These are phyloP conservation scores for Poliocrania exsul DNA, from an alignment of 2,797 vertebrate species.

Conservation along the genomic window DNA sequence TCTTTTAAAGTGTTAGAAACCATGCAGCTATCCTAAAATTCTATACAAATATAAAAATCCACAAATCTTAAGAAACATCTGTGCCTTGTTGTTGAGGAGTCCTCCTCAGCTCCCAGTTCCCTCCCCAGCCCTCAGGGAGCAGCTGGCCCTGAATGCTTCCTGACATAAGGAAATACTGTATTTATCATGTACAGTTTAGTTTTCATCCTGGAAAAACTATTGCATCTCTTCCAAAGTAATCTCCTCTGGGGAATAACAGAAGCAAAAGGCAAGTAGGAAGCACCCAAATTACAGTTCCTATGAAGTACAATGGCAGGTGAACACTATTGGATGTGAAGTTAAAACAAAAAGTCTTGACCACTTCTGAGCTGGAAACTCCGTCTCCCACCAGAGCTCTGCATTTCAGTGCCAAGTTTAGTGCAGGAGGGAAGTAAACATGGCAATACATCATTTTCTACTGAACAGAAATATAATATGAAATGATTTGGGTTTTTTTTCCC, in stretches of 20 bases:
- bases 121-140: too few species aligned
- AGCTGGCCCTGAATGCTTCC: not conserved
- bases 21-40: too few species aligned
- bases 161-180: rapidly evolving
- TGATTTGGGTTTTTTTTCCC: not conserved
- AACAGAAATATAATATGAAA: not conserved
- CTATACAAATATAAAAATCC: too few species aligned
- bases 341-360: not conserved
- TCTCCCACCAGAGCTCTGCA: not conserved
- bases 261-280: not conserved
- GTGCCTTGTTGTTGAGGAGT: too few species aligned
- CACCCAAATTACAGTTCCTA: not conserved
- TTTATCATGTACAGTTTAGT: not conserved
- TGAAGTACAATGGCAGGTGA: not conserved
- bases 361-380: not conserved
- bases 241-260: not conserved
- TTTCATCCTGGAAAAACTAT: not conserved
- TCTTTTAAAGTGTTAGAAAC: too few species aligned
- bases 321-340: not conserved
- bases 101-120: too few species aligned
- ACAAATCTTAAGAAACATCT: too few species aligned
- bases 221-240: not conserved
- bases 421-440: not conserved
- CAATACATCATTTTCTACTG: not conserved
- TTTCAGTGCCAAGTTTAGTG: not conserved